These are phyloP conservation scores for Myotis findleyi DNA, from an alignment of 2,797 vertebrate species.

Conservation along the genomic window DNA sequence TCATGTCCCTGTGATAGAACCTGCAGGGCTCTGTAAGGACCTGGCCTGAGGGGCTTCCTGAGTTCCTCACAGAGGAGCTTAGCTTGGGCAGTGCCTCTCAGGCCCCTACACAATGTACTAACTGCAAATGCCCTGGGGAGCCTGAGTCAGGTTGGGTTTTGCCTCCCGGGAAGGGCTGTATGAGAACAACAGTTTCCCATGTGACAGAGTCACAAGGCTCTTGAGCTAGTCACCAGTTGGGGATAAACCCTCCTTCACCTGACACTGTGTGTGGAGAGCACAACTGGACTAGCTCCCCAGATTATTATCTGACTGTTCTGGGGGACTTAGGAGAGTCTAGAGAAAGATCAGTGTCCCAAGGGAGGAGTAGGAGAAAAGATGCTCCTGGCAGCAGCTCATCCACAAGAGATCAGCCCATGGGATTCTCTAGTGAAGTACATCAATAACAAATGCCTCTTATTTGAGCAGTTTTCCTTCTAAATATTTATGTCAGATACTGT, in stretches of 20 bases:
- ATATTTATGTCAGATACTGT: neutral
- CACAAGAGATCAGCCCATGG: neutral
- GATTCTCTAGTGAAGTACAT: neutral
- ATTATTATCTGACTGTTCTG: neutral
- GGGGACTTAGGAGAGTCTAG: neutral
- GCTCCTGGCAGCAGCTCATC: too few species aligned
- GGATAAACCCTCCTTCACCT: neutral
- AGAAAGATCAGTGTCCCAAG: neutral
- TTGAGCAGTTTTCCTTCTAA: neutral
- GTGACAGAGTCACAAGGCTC: too few species aligned
- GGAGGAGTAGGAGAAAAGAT: neutral
- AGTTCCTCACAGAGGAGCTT: neutral
- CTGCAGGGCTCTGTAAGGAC: too few species aligned
- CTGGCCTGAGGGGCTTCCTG: too few species aligned
- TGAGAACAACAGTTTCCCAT: neutral
- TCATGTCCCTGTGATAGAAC: neutral
- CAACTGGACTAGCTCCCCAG: neutral
- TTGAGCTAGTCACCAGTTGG: neutral
- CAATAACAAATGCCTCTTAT: neutral
- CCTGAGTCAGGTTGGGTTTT: neutral
- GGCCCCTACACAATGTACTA: too few species aligned
- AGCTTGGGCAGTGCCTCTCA: neutral
- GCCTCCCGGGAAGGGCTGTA: neutral
- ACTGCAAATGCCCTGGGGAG: too few species aligned
- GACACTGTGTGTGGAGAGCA: neutral